These are phyloP conservation scores for Montipora capitata DNA, from an alignment of 92 coral and sea anemone species.

Conservation along the genomic window DNA sequence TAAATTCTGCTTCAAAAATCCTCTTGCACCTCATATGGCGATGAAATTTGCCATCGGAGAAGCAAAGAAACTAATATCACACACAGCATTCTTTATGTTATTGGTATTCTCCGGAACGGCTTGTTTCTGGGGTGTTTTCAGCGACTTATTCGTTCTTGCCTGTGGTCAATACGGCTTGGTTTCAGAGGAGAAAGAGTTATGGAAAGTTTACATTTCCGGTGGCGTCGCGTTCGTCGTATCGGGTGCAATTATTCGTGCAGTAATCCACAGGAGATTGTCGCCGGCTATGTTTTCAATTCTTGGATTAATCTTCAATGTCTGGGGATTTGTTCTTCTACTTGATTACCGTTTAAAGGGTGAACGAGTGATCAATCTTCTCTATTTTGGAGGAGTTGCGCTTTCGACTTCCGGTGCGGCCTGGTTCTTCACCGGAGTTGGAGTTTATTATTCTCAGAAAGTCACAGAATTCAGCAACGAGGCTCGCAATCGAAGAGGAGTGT, in stretches of 20 bases:
- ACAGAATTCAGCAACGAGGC: constrained; percentile 97
- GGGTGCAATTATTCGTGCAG: constrained; percentile 73
- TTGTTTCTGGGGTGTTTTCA: constrained; percentile 91
- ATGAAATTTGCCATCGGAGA: constrained; percentile 91
- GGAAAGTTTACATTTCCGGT: constrained; percentile 94
- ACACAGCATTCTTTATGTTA: constrained; percentile 74
- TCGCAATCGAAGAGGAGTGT: constrained; percentile 92
- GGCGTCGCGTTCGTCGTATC: constrained; percentile 80
- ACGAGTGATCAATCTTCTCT: constrained; percentile 67
- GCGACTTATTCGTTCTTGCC: constrained; percentile 89
- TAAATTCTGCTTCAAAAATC: constrained; percentile 91
- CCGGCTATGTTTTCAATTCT: constrained; percentile 81
- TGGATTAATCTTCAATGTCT: constrained; percentile 80
- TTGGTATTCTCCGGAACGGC: constrained; percentile 83
- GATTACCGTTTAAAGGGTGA: constrained; percentile 70
- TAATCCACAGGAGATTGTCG: constrained; percentile 82
- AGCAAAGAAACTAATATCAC: constrained; percentile 84
- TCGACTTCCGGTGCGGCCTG: constrained; percentile 95
- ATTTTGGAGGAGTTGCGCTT: constrained; percentile 84
- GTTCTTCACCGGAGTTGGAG: constrained; percentile 91
- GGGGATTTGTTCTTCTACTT: constrained; percentile 81
- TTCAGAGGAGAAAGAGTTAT: constrained; percentile 72
- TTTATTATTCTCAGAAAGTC: constrained; percentile 93
- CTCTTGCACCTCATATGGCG: constrained; percentile 96
- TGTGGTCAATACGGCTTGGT: constrained; percentile 94